Base-by-base conservation (phyloP, 2,888 invertebrate genomes). In the Neoaliturus tenellus region DNA sequence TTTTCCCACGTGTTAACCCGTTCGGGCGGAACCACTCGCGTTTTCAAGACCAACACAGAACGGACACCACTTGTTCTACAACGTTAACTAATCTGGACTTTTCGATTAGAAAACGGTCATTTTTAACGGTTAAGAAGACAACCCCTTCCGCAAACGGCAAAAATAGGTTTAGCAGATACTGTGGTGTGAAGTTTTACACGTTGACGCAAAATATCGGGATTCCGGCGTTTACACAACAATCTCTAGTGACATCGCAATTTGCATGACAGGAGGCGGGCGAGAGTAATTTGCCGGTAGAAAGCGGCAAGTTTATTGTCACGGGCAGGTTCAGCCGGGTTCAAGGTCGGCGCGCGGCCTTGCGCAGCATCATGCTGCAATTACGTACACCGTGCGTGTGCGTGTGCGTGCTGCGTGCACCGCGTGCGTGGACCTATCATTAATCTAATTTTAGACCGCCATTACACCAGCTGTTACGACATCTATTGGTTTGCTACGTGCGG, bases 231-330 rank as follows among this genome's bases (percentile, higher is more conserved):
- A n/a, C n/a, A n/a, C n/a, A n/a, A n/a, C n/a, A n/a, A n/a, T n/a
- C 62, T 28, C 31, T 62, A 62, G 62, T 31, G 31, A 55, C 55
- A 14, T 25, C 62, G 31, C 62, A 62, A 51, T 62, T 31, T 28
- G 62, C 62, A 62, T 62, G 62, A 62, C 62, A 62, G 62, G 62
- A 62, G 62, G 62, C 62, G 62, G 62, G 62, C 51, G 62, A 35
- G 0, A 14, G 71, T n/a, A 71, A 71, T 71, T 39, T 39, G 71
- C 71, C 33, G 71, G 33, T 71, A 71, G 71, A 71, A 71, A 71
- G 71, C 71, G 71, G 71, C 71, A 39, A 71, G 39, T 71, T 62
- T 25, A 62, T 28, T 62, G 62, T 62, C 62, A 62, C 62, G 62
- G 62, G 62, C 62, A 31, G 62, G 62, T 62, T 62, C 62, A 31